Evolutionary conservation across 2,113 vertebrate species (phyloP), one percentile per base, ranked within the genome.

Genomic region (Oxyruncus cristatus): DNA sequence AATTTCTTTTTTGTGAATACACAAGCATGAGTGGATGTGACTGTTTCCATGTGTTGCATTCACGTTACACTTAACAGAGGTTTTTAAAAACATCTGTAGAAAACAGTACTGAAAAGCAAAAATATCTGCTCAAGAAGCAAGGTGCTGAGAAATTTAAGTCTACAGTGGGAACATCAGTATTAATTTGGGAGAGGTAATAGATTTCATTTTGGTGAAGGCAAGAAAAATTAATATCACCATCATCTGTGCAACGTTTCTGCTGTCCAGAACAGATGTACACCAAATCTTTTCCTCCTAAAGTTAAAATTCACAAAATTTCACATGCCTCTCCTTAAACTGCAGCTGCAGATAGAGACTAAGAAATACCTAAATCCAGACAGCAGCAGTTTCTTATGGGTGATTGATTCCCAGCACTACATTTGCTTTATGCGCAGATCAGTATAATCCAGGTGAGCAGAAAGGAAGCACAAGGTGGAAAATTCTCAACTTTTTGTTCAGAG

Each of bases 191-290:
- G 30, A 74, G 12, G 27, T 11, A 82, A 74, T 2, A 76, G 8
- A 67, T 90, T 47, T 39, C 35, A 33, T 62, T 86, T 92, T 53
- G 27, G 37, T 89, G 53, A 91, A 67, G 24, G n/a, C 23, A 73
- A 82, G 86, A 76, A 32, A 39, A 46, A 24, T 33, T 2, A 56
- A 2, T 44, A 41, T 56, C 47, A 37, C 27, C 49, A 58, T 80
- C 41, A 77, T 39, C n/a, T 86, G 32, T 9, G 8, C 30, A 85
- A 56, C 5, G 32, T 65, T 87, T 63, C 66, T 88, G 26, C 32
- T 41, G 17, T 61, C 56, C 20, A 75, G 35, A 81, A 30, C 7
- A 49, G n/a, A 35, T 1, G 1, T 20, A 30, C 0, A 0, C 8
- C 18, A 26, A 65, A 46, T 61, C 62, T 8, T 68, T 82, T 85